A percentile compares a stretch with the other conserved stretches of the same genome.
Conservation (phyloP, 2,113 vertebrate genomes). For the Choloepus hoffmanni region DNA sequence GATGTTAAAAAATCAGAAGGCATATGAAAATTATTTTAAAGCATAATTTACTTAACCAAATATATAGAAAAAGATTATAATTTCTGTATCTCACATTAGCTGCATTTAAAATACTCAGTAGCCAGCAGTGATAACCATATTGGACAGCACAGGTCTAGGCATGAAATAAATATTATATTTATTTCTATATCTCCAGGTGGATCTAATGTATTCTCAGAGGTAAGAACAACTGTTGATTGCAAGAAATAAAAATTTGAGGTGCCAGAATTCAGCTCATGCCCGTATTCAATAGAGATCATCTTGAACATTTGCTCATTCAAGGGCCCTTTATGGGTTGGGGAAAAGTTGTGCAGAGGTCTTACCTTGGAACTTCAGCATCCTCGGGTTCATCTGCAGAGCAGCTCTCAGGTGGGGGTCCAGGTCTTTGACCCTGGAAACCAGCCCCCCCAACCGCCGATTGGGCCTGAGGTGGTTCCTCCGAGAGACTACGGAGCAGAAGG, state of each 20-base stretch:
- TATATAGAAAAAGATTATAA: not conserved
- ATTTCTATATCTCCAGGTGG: not conserved
- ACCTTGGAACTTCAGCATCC: not conserved
- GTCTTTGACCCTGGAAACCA: not conserved
- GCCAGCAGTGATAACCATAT: not conserved
- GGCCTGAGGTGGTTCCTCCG: not conserved
- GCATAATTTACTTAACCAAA: not conserved
- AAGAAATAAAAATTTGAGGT: not conserved
- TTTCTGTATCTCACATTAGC: not conserved
- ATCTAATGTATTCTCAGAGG: not conserved
- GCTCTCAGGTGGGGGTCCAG: not conserved
- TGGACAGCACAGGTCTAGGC: not conserved
- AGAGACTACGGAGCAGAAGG: not conserved
- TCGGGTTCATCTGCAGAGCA: not conserved
- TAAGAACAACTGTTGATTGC: not conserved
- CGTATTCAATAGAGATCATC: no score
- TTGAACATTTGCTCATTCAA: not conserved
- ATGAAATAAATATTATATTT: not conserved
- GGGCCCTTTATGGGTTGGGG: no score
- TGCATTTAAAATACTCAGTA: not conserved
- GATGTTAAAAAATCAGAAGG: not conserved
- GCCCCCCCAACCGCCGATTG: accelerated
- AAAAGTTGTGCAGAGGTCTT: not conserved
- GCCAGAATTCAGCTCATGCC: no score
- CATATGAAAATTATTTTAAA: not conserved